A percentile compares a stretch with the other conserved stretches of the same genome.
Evolutionary conservation across 2,888 invertebrate species (phyloP).

Genomic region (Cacoxenus indagator): DNA sequence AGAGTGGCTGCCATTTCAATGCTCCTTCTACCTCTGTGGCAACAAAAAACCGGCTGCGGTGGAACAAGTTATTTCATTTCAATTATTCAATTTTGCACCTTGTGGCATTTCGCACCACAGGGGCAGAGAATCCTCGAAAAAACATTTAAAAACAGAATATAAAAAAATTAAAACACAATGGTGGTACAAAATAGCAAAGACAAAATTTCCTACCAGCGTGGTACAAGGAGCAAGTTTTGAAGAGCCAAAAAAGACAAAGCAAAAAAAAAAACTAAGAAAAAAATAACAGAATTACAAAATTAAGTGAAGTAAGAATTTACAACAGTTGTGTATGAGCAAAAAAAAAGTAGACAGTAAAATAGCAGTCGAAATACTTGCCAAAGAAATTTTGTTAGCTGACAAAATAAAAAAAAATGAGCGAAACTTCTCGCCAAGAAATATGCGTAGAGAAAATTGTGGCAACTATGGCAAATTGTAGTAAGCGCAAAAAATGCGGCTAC

Average conservation of each 20-base stretch:
- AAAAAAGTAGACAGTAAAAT: neutral
- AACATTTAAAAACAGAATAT: neutral
- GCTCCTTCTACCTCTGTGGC: slow-evolving; percentile 9
- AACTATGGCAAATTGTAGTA: neutral
- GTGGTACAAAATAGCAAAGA: slow-evolving; percentile 35
- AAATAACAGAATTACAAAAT: slow-evolving; percentile 16
- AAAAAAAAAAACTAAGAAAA: neutral
- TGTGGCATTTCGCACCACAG: slow-evolving; percentile 55
- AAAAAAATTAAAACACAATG: slow-evolving; percentile 2
- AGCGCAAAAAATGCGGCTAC: neutral
- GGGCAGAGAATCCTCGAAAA: slow-evolving; percentile 15
- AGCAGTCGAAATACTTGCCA: neutral
- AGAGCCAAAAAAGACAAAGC: neutral
- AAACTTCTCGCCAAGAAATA: neutral
- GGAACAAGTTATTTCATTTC: slow-evolving; percentile 47
- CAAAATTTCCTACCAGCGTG: slow-evolving; percentile 36
- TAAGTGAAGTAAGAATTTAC: slow-evolving; percentile 17
- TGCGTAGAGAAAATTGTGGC: slow-evolving; percentile 15
- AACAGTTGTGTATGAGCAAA: neutral
- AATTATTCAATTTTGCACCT: slow-evolving; percentile 68
- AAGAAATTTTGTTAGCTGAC: neutral
- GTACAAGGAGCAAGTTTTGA: slow-evolving; percentile 58
- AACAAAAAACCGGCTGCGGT: neutral
- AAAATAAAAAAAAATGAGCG: neutral
- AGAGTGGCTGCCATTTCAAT: too few species aligned